Conservation (phyloP, 1,140 invertebrate genomes). For the Onthophagus taurus region DNA sequence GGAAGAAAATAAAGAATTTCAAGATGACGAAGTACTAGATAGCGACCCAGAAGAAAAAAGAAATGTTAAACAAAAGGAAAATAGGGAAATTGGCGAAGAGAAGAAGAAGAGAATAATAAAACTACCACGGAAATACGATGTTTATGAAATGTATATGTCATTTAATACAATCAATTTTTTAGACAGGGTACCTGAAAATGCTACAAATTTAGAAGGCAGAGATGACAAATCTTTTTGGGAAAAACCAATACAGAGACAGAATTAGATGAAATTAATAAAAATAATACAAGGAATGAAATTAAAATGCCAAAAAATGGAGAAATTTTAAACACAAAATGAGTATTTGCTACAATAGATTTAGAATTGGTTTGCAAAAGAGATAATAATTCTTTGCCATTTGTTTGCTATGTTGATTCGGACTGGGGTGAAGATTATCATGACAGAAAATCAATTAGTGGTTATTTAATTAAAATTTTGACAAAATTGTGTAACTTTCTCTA, state of each 20-base stretch:
- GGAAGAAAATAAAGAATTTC: not conserved
- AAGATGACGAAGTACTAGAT: not conserved
- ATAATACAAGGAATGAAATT: slow-evolving; percentile 32
- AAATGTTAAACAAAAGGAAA: not conserved
- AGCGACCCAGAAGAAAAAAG: not conserved
- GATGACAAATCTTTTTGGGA: slow-evolving; percentile 25
- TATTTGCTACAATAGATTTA: slow-evolving; percentile 31
- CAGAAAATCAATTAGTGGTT: not conserved
- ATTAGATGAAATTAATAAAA: slow-evolving; percentile 28
- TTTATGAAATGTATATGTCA: slow-evolving; percentile 18
- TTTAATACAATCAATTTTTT: slow-evolving; percentile 15
- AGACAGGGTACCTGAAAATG: slow-evolving; percentile 14
- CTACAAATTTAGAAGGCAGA: slow-evolving; percentile 18
- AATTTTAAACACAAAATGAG: slow-evolving; percentile 33
- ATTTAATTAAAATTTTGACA: slow-evolving; percentile 16
- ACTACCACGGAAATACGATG: slow-evolving; percentile 3
- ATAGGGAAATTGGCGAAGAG: not conserved
- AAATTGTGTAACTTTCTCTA: slow-evolving; percentile 17
- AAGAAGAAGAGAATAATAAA: not conserved
- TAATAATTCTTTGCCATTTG: no score
- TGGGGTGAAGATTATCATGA: no score
- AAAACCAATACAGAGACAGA: slow-evolving; percentile 34
- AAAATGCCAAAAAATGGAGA: slow-evolving; percentile 21
- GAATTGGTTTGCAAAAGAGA: no score
- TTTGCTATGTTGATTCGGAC: no score